These are phyloP conservation scores for Agapornis canus DNA, from an alignment of 2,797 vertebrate species.

Conservation along the genomic window DNA sequence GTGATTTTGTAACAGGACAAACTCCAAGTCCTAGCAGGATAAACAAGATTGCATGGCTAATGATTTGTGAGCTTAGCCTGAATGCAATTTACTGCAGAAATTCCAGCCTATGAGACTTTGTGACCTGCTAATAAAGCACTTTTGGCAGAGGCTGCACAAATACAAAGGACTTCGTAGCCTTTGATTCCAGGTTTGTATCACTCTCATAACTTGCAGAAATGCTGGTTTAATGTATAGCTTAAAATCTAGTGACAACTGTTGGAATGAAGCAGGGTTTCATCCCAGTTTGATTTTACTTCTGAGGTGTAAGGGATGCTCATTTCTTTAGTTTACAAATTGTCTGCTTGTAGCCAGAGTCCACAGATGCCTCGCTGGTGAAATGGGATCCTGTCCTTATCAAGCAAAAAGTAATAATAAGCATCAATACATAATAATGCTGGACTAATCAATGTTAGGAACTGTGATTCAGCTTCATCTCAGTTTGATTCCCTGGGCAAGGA, in stretches of 20 bases:
- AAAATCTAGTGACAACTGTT: slow-evolving; percentile 2
- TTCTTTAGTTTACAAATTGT: not conserved
- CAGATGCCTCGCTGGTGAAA: not conserved
- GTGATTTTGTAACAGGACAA: slow-evolving; percentile 80
- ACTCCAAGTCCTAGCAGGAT: slow-evolving; percentile 76
- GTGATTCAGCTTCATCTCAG: not conserved
- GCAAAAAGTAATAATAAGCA: not conserved
- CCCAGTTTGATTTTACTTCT: not conserved
- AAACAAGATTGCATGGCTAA: slow-evolving; percentile 77
- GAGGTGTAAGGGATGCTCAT: not conserved
- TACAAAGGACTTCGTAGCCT: slow-evolving; percentile 39
- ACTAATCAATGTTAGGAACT: not conserved
- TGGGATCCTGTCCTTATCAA: not conserved
- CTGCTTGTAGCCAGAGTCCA: not conserved
- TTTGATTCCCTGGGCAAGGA: not conserved
- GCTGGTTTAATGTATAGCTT: not conserved
- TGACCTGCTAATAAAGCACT: slow-evolving; percentile 67
- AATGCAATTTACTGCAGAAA: slow-evolving; percentile 66
- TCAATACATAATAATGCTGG: not conserved
- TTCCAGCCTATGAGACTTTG: slow-evolving; percentile 65
- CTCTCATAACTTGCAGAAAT: not conserved
- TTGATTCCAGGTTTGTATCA: slow-evolving; percentile 6
- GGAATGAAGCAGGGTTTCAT: not conserved
- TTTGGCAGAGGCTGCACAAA: slow-evolving; percentile 63
- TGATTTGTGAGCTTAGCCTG: slow-evolving; percentile 73